Base-by-base conservation (phyloP, 2,797 vertebrate genomes). In the Chiroxiphia lanceolata region DNA sequence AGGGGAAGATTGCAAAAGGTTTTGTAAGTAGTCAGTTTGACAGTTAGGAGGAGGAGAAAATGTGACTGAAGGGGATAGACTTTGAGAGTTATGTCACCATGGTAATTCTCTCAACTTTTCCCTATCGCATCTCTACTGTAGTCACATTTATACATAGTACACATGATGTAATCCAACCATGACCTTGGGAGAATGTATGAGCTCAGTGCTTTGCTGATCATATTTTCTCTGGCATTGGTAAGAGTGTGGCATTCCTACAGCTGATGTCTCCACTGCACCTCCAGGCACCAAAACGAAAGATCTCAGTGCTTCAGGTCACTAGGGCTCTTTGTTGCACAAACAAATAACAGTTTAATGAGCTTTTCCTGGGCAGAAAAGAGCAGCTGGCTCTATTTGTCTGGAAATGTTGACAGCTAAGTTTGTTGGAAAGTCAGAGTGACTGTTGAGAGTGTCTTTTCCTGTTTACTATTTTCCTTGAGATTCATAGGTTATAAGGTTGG, bases 281-380 rank as follows among this genome's bases (percentile, higher is more conserved):
- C 83, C 78, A 38, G 20, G 70, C 16, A 78, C 34, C 63, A 89
- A 81, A 92, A 34, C 0, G 3, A 22, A 95, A 79, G n/a, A 83
- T 17, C 40, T 75, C 33, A 82, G 71, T 53, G 4, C 38, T 90
- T 79, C 40, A 64, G 59, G 77, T 90, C 74, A 59, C 38, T 26
- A 19, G 48, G 71, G 40, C 33, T 93, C 64, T 54, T 91, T 4
- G 2, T 60, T 89, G 25, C 51, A 81, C 65, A 87, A 94, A 93
- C 12, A 92, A 83, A 69, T 61, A 89, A 50, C 18, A 83, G 15
- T 36, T 78, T 76, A 44, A 80, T 44, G 34, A 80, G 17, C 31
- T 78, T 94, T 87, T 83, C 53, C 78, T 83, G 63, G 48, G 23
- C 61, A 90, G 54, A 94, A 93, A 61, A 78, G n/a, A 85, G 22